phyloP scores from a whole-genome alignment of 2,888 invertebrate species.

The Ormyrus pomaceus region DNA sequence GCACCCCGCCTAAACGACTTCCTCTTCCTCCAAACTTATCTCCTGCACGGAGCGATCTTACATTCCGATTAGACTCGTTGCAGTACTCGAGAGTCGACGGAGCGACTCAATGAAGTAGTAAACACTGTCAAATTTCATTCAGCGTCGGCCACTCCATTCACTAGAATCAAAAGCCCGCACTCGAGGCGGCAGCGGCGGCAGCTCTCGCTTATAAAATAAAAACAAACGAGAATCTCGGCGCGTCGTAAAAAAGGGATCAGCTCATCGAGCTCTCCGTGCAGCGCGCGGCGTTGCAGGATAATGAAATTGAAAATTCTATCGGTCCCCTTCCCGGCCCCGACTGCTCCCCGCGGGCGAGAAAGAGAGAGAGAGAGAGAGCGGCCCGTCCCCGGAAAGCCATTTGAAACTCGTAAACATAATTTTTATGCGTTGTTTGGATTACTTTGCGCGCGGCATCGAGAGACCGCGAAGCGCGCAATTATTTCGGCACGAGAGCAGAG shows the following conservation, averaged over 20 bases:
- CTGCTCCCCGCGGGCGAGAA: neutral
- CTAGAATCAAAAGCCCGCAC: too few relatives aligned
- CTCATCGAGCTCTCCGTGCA: constrained; percentile 5
- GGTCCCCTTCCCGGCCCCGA: constrained; percentile 5
- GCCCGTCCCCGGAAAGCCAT: constrained; percentile 60
- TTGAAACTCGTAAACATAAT: constrained; percentile 74
- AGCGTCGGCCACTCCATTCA: too few relatives aligned
- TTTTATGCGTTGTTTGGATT: constrained; percentile 73
- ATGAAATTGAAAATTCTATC: constrained; percentile 57
- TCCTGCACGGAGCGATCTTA: too few relatives aligned
- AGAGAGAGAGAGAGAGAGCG: neutral
- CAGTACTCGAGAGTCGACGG: too few relatives aligned
- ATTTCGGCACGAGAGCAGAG: constrained; percentile 60
- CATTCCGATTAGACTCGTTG: too few relatives aligned
- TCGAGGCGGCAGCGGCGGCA: too few relatives aligned
- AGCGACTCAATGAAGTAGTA: too few relatives aligned
- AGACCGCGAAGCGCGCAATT: constrained; percentile 74
- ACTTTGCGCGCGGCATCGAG: constrained; percentile 70
- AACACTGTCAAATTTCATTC: too few relatives aligned
- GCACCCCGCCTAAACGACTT: too few relatives aligned
- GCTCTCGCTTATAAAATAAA: constrained; percentile 44
- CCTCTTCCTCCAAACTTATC: too few relatives aligned
- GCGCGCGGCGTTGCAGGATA: constrained; percentile 16
- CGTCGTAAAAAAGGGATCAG: constrained; percentile 50
- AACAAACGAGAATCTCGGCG: constrained; percentile 52